A percentile compares a stretch with the other conserved stretches of the same genome.
phyloP scores from a whole-genome alignment of 2,888 invertebrate genomes.

The Globia sparganii region DNA sequence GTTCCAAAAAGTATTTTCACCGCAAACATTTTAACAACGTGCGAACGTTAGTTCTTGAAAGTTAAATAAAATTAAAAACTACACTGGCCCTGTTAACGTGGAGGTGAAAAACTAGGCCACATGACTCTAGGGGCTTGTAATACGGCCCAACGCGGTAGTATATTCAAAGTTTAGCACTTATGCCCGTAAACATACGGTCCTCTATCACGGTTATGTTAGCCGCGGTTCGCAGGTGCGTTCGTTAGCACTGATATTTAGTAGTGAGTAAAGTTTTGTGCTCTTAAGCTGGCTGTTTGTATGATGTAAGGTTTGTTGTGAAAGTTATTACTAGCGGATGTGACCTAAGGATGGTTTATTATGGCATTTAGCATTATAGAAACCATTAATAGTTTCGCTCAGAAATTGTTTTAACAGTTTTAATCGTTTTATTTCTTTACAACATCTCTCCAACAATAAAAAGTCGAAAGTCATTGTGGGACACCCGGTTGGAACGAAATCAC shows the following conservation, averaged over 20 bases:
- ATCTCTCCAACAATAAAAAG: neutral
- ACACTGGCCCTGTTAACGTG: constrained; percentile 50
- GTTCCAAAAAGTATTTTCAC: constrained; percentile 35
- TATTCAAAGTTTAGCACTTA: constrained; percentile 70
- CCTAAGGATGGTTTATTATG: neutral
- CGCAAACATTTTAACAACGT: constrained; percentile 56
- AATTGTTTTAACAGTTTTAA: neutral
- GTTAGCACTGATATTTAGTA: constrained; percentile 61
- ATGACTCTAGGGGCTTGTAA: constrained; percentile 56
- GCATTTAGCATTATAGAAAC: neutral
- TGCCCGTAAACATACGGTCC: constrained; percentile 65
- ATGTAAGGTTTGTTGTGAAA: constrained; percentile 33
- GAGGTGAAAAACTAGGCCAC: constrained; percentile 68
- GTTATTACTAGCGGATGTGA: neutral
- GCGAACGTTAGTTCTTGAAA: constrained; percentile 61
- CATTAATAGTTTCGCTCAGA: neutral
- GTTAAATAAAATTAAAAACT: constrained; percentile 70
- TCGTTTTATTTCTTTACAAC: neutral
- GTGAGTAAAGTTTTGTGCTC: constrained; percentile 60
- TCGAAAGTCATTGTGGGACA: neutral
- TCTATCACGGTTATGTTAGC: constrained; percentile 58
- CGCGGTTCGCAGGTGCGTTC: constrained; percentile 62
- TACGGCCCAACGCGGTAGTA: constrained; percentile 60
- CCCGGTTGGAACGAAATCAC: neutral
- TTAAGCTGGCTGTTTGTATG: constrained; percentile 53